Conservation (phyloP, 1,140 invertebrate species). For the Drosophila seguyi region DNA sequence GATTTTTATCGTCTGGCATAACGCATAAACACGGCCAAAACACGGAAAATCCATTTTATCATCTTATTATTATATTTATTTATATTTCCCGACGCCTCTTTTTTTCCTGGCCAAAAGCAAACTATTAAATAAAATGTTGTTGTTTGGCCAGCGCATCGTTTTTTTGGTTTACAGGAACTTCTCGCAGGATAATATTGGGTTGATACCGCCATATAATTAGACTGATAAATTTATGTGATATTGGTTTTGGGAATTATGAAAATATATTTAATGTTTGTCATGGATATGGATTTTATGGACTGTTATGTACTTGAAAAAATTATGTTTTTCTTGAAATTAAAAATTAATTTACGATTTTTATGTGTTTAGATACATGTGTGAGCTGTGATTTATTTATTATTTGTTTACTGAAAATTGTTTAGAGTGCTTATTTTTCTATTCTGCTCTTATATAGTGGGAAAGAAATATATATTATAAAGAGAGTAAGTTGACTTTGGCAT, state of each 20-base stretch:
- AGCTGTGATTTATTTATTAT: too few relatives aligned
- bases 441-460: too few relatives aligned
- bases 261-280: not conserved
- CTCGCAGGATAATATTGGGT: too few relatives aligned
- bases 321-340: too few relatives aligned
- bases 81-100: slow-evolving; percentile 13
- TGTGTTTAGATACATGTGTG: too few relatives aligned
- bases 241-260: not conserved
- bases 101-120: slow-evolving; percentile 9
- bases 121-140: slow-evolving; percentile 54
- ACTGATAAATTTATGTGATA: slow-evolving; percentile 4
- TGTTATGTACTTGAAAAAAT: too few relatives aligned
- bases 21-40: slow-evolving; percentile 47
- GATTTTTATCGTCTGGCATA: slow-evolving; percentile 73
- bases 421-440: too few relatives aligned
- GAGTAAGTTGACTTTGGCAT: too few relatives aligned
- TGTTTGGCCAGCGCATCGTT: slow-evolving; percentile 20
- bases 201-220: not conserved
- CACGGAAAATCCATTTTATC: slow-evolving; percentile 76
- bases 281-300: too few relatives aligned
- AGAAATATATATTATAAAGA: too few relatives aligned
- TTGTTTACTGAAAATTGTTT: too few relatives aligned
- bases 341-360: too few relatives aligned
- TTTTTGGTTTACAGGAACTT: slow-evolving; percentile 30
- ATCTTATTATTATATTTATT: slow-evolving; percentile 76